These are phyloP conservation scores for Ephestia elutella DNA, from an alignment of 1,140 invertebrate species.

Conservation along the genomic window DNA sequence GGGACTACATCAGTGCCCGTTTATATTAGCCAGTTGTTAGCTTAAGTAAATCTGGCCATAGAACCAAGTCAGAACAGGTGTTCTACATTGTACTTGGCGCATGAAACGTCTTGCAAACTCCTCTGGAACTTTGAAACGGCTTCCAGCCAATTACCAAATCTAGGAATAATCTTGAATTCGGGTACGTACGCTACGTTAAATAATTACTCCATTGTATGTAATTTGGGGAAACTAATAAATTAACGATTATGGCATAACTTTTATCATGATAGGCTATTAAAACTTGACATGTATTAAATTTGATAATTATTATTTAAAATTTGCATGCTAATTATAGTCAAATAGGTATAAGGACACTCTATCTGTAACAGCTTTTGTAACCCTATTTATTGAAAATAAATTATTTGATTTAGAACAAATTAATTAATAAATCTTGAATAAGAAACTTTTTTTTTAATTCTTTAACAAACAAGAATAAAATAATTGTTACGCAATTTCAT, in stretches of 20 bases:
- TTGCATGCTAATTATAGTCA: too few relatives aligned
- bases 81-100: constrained; percentile 14
- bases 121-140: constrained; percentile 22
- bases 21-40: constrained; percentile 5
- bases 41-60: constrained; percentile 21
- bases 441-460: too few relatives aligned
- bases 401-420: too few relatives aligned
- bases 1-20: background rate
- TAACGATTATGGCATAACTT: background rate
- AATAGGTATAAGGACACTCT: too few relatives aligned
- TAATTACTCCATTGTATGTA: background rate
- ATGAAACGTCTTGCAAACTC: constrained; percentile 24
- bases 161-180: background rate
- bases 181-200: background rate
- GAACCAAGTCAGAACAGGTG: constrained; percentile 19
- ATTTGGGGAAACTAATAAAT: background rate
- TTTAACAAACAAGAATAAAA: too few relatives aligned
- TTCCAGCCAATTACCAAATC: constrained; percentile 21
- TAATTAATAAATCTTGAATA: too few relatives aligned
- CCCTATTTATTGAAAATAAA: too few relatives aligned
- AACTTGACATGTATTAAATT: too few relatives aligned
- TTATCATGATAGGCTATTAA: background rate
- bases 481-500: too few relatives aligned
- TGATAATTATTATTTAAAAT: too few relatives aligned
- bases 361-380: too few relatives aligned